Evolutionary conservation across 2,113 vertebrate genomes (phyloP).

Genomic region (Ageneiosus marmoratus): DNA sequence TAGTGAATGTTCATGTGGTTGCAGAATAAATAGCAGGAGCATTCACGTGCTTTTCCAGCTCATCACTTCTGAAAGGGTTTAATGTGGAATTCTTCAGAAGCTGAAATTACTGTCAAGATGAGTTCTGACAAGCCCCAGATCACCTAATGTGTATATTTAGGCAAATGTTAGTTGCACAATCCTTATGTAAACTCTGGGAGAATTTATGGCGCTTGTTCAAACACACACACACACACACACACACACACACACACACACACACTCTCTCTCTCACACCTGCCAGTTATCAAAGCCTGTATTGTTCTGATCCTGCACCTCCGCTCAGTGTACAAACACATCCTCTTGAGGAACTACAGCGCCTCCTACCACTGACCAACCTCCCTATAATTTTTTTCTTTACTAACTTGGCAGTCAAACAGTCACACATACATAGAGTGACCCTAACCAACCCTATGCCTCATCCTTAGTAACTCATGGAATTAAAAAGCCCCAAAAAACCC

Average conservation of each 20-base stretch:
- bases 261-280: conserved; percentile 28
- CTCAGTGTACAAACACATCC: conserved; percentile 40
- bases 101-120: neutral
- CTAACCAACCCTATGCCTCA: neutral
- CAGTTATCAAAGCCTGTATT: conserved; percentile 43
- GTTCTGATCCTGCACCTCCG: conserved; percentile 35
- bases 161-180: conserved; percentile 42
- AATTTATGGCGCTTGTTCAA: conserved; percentile 27
- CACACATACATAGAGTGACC: conserved; percentile 19
- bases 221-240: conserved; percentile 21
- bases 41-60: neutral
- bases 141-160: conserved; percentile 29
- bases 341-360: conserved; percentile 16
- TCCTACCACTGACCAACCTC: conserved; percentile 31
- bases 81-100: conserved; percentile 15
- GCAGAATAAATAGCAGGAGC: neutral
- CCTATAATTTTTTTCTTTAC: neutral
- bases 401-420: conserved; percentile 7
- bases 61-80: neutral
- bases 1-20: neutral
- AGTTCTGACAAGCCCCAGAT: conserved; percentile 28
- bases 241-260: conserved; percentile 12
- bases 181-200: conserved; percentile 34
- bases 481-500: neutral
- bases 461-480: neutral